Evolutionary conservation across 2,113 vertebrate species (phyloP).

Genomic region (Periophthalmus modestus): DNA sequence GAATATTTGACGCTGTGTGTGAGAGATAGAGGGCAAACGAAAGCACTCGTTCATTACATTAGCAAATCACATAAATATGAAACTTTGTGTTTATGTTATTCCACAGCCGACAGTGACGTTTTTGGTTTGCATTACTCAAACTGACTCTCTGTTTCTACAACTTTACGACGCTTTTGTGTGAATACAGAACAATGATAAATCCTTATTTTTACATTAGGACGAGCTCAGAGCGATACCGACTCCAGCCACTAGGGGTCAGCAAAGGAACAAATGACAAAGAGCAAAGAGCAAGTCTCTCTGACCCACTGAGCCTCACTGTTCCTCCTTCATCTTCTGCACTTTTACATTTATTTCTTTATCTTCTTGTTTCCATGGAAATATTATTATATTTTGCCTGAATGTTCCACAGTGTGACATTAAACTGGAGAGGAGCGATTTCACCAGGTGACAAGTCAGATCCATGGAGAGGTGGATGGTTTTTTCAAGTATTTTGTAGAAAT

Average conservation of each 20-base stretch:
- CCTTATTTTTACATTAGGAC: slow-evolving; percentile 20
- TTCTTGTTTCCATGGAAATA: no score
- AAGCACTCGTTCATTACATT: slow-evolving; percentile 66
- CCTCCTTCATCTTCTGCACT: no score
- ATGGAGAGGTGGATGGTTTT: not conserved
- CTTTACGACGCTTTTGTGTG: slow-evolving; percentile 10
- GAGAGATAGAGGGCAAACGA: slow-evolving; percentile 35
- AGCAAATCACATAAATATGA: slow-evolving; percentile 55
- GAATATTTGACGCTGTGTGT: slow-evolving; percentile 66
- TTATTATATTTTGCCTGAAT: no score
- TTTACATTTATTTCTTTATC: no score
- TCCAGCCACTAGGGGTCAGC: not conserved
- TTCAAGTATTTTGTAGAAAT: not conserved
- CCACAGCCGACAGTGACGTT: slow-evolving; percentile 27
- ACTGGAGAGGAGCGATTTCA: no score
- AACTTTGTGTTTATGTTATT: slow-evolving; percentile 48
- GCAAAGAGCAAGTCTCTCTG: no score
- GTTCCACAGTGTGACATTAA: no score
- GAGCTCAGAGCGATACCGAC: no score
- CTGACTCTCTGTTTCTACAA: slow-evolving; percentile 12
- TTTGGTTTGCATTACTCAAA: slow-evolving; percentile 34
- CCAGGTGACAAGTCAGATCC: not conserved
- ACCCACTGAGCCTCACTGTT: not conserved
- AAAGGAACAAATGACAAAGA: not conserved
- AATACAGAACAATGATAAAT: not conserved